Percentiles rank a stretch among this genome's conserved stretches.
Conservation (phyloP, 2,797 vertebrate species). For the Lycodopsis pacificus region DNA sequence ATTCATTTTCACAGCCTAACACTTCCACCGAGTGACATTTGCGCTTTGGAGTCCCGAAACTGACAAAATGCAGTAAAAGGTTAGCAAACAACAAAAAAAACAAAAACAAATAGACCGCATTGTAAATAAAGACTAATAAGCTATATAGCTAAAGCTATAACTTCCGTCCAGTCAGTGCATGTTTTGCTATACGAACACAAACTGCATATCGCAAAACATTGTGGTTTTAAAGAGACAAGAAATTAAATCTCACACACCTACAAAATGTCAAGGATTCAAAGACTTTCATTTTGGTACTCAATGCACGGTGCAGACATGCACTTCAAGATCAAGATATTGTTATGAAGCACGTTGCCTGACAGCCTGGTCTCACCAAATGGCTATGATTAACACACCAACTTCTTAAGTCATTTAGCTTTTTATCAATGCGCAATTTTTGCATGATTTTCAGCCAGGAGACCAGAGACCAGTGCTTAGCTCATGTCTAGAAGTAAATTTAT, state of each 20-base stretch:
- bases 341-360: background rate
- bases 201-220: background rate
- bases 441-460: background rate
- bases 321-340: background rate
- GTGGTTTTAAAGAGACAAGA: background rate
- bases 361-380: background rate
- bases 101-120: background rate
- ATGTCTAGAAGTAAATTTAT: background rate
- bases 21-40: slow-evolving; percentile 24
- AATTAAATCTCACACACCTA: background rate
- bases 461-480: background rate
- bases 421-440: background rate
- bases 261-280: background rate
- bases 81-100: background rate
- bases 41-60: background rate
- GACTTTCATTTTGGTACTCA: background rate
- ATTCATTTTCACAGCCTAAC: slow-evolving; percentile 55
- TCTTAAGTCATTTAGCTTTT: background rate
- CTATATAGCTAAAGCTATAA: background rate
- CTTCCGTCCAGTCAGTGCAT: background rate
- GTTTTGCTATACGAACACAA: background rate
- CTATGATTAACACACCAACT: background rate
- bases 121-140: background rate
- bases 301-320: background rate
- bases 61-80: slow-evolving; percentile 2